Evolutionary conservation across 2,888 invertebrate genomes (phyloP).

Genomic region (Eugnorisma glareosa): DNA sequence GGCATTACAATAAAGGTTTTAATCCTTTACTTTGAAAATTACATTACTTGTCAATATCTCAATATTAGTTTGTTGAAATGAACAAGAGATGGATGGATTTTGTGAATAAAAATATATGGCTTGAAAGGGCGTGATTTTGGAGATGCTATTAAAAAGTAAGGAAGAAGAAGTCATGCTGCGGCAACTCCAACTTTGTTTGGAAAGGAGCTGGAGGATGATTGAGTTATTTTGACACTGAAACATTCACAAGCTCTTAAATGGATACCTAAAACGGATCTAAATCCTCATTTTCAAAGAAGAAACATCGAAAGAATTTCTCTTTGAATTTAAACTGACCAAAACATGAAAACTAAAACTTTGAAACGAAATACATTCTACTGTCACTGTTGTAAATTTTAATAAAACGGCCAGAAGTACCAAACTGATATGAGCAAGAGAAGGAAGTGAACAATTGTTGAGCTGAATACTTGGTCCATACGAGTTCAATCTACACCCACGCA

Average conservation of each 20-base stretch:
- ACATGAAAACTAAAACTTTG: not conserved
- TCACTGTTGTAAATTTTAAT: conserved; percentile 2
- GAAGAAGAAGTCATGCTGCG: not conserved
- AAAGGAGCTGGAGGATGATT: not conserved
- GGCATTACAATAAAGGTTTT: not conserved
- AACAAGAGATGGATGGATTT: no score
- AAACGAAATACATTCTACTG: not conserved
- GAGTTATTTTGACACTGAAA: not conserved
- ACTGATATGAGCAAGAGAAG: conserved; percentile 11
- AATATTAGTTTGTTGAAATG: not conserved
- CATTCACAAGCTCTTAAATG: not conserved
- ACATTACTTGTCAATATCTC: not conserved
- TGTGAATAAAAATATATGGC: not conserved
- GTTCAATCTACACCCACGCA: conserved; percentile 28
- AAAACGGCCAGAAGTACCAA: not conserved
- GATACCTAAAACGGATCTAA: no score
- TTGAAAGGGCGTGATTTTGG: not conserved
- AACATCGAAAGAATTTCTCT: no score
- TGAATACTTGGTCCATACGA: conserved; percentile 19
- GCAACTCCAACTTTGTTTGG: no score
- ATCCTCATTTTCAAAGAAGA: not conserved
- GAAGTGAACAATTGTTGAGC: conserved; percentile 37
- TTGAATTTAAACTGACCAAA: not conserved
- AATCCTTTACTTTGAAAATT: not conserved
- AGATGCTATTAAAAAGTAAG: not conserved